Percentiles rank a stretch among this genome's conserved stretches.
Evolutionary conservation across 2,113 vertebrate genomes (phyloP).

Genomic region (Actenoides lindsayi): DNA sequence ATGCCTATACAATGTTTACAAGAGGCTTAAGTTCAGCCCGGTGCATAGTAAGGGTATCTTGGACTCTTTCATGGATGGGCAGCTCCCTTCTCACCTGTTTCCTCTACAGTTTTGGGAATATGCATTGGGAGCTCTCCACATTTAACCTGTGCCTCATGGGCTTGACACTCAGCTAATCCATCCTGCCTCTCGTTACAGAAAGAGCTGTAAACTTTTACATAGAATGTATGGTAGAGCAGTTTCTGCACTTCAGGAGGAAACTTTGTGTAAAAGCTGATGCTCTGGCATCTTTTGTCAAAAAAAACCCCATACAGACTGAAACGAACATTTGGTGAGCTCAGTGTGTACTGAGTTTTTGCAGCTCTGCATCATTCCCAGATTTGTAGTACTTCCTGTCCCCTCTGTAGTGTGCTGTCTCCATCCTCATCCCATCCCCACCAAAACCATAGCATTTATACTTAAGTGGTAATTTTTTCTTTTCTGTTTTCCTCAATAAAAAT

Average conservation of each 20-base stretch:
- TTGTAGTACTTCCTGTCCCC: background rate
- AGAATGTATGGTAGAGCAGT: background rate
- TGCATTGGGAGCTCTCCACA: accelerated
- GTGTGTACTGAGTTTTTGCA: background rate
- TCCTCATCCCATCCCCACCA: no score
- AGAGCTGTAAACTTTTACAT: background rate
- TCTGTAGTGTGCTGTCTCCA: background rate
- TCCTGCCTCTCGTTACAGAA: background rate
- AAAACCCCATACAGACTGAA: background rate
- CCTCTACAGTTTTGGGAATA: background rate
- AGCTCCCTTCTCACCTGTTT: background rate
- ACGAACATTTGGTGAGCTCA: background rate
- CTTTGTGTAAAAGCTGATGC: background rate
- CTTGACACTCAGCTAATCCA: background rate
- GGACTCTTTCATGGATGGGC: background rate
- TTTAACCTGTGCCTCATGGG: background rate
- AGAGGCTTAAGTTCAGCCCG: background rate
- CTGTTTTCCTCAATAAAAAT: background rate
- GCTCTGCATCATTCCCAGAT: background rate
- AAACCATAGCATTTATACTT: background rate
- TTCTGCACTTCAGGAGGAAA: background rate
- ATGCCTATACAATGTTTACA: background rate
- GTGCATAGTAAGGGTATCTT: background rate
- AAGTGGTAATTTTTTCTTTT: background rate
- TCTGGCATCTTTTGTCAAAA: background rate